Percentiles rank a stretch among this genome's conserved stretches.
Conservation (phyloP, 2,113 vertebrate species). For the Thermophis baileyi region DNA sequence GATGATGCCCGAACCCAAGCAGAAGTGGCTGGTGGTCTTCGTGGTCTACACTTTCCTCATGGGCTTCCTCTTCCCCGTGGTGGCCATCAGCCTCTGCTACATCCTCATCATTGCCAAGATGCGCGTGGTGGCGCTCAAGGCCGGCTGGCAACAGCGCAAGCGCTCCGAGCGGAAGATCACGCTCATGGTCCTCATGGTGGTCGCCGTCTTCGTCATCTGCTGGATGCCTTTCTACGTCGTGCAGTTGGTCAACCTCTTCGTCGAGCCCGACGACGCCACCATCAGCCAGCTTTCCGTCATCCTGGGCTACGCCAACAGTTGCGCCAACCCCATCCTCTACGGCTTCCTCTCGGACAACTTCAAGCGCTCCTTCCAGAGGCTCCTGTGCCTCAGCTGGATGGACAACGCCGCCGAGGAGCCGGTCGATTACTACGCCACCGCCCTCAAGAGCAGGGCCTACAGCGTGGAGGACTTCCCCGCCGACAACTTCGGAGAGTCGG, state of each 20-base stretch:
- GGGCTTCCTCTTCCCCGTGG: constrained; percentile 87
- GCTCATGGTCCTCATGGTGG: constrained; percentile 90
- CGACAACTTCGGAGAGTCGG: constrained; percentile 77
- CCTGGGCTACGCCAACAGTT: constrained; percentile 88
- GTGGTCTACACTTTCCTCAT: constrained; percentile 87
- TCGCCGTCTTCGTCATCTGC: constrained; percentile 88
- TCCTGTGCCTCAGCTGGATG: constrained; percentile 88
- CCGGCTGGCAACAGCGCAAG: constrained; percentile 89
- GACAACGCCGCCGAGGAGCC: constrained; percentile 85
- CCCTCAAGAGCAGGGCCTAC: constrained; percentile 85
- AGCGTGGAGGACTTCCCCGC: constrained; percentile 85
- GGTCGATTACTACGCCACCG: constrained; percentile 87
- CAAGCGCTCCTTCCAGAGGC: constrained; percentile 86
- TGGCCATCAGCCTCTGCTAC: constrained; percentile 88
- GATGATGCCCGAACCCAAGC: constrained; percentile 85
- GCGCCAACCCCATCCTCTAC: constrained; percentile 89
- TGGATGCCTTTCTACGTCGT: constrained; percentile 93
- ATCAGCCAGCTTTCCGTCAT: constrained; percentile 88
- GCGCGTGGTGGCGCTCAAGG: constrained; percentile 86
- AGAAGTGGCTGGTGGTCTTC: constrained; percentile 84
- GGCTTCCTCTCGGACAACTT: constrained; percentile 92
- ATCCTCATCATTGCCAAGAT: constrained; percentile 89
- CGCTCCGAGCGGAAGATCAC: constrained; percentile 88
- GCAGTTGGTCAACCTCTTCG: constrained; percentile 86
- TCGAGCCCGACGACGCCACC: constrained; percentile 82